Conservation (phyloP, 2,113 vertebrate species). For the Chinchilla lanigera region DNA sequence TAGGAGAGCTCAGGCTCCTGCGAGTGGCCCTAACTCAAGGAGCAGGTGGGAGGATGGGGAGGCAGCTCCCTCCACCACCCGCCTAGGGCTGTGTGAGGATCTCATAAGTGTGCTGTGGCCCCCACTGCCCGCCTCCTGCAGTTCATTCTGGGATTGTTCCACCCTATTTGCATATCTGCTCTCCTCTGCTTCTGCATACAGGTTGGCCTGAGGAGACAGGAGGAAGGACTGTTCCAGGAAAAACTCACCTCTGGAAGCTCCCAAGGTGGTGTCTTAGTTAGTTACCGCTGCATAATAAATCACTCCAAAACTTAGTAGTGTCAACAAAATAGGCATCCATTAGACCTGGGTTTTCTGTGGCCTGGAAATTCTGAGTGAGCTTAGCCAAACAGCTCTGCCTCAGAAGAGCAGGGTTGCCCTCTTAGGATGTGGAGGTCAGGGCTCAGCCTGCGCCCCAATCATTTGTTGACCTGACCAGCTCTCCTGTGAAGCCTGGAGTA, state of each 20-base stretch:
- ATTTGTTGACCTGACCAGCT: neutral
- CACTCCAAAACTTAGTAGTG: neutral
- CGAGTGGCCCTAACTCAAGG: neutral
- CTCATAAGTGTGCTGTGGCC: neutral
- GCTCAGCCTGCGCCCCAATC: neutral
- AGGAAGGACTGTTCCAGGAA: neutral
- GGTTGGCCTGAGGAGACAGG: neutral
- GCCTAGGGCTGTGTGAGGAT: neutral
- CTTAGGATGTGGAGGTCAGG: neutral
- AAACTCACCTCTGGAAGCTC: neutral
- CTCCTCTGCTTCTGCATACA: neutral
- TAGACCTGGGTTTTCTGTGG: neutral
- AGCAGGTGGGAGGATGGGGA: neutral
- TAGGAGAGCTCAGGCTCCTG: neutral
- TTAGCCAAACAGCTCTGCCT: neutral
- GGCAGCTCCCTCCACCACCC: neutral
- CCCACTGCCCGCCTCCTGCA: neutral
- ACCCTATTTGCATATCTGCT: neutral
- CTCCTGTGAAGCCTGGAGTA: neutral
- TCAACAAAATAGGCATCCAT: constrained; percentile 3
- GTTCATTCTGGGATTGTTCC: neutral
- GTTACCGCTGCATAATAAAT: neutral
- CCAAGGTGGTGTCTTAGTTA: neutral
- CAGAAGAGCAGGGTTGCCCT: neutral
- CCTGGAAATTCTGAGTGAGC: neutral